Conservation (phyloP, 2,797 vertebrate species). For the Coregonus suidteri region DNA sequence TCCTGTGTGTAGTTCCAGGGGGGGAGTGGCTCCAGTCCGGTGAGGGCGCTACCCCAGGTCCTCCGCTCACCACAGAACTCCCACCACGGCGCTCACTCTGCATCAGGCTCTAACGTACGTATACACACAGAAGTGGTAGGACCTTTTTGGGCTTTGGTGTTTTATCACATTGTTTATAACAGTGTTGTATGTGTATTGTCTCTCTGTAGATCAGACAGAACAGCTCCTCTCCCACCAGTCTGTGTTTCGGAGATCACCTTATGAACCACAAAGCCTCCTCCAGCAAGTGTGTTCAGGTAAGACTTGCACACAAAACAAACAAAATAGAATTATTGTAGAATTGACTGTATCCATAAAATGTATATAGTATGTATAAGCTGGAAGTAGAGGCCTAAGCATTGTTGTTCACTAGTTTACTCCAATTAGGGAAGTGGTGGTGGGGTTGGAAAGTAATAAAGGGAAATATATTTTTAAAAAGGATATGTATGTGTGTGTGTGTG, state of each 20-base stretch:
- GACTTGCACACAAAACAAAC: background rate
- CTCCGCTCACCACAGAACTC: slow-evolving; percentile 96
- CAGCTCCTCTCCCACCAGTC: slow-evolving; percentile 94
- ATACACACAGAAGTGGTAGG: background rate
- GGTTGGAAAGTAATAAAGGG: no score
- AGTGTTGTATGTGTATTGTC: background rate
- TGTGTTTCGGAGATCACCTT: slow-evolving; percentile 91
- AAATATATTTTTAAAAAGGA: no score
- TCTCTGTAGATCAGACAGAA: slow-evolving; percentile 88
- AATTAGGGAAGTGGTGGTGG: no score
- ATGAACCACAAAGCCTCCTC: slow-evolving; percentile 89
- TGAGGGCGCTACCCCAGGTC: slow-evolving; percentile 88
- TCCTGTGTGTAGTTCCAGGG: slow-evolving; percentile 84
- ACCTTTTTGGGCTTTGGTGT: background rate
- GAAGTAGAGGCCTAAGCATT: no score
- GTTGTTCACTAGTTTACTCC: no score
- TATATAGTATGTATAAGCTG: no score
- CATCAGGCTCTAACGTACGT: slow-evolving; percentile 92
- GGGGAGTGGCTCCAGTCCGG: slow-evolving; percentile 96
- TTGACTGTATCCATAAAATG: no score
- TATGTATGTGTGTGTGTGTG: no score
- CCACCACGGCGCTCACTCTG: slow-evolving; percentile 81
- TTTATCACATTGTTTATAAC: background rate
- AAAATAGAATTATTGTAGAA: no score
- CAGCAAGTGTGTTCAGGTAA: slow-evolving; percentile 93